Evolutionary conservation across 2,797 vertebrate species (phyloP).

Genomic region (Enteromius thamalakanensis): DNA sequence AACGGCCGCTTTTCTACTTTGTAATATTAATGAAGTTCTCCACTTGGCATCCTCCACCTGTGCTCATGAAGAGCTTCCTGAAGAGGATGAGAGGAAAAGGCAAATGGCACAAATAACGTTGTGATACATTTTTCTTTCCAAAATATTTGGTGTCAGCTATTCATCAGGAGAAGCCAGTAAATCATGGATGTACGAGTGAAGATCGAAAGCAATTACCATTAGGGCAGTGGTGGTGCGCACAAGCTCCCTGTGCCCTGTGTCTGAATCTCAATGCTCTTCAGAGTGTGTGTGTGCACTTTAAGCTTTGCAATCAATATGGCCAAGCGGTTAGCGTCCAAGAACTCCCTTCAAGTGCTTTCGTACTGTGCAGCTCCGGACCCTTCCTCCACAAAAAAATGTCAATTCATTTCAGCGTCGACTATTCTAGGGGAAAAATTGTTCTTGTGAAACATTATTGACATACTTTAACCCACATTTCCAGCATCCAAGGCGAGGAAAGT

Average conservation of each 20-base stretch:
- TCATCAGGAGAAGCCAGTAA: constrained; percentile 84
- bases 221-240: constrained; percentile 81
- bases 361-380: constrained; percentile 79
- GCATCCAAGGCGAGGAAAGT: constrained; percentile 79
- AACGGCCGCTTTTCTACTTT: constrained; percentile 62
- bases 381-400: constrained; percentile 84
- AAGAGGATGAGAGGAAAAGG: constrained; percentile 11
- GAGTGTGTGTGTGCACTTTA: constrained; percentile 91
- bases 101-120: constrained; percentile 57
- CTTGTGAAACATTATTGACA: constrained; percentile 96
- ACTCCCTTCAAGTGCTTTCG: constrained; percentile 84
- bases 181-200: constrained; percentile 82
- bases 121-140: constrained; percentile 80
- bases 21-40: constrained; percentile 64
- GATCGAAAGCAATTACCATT: constrained; percentile 99
- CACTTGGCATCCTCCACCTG: constrained; percentile 48
- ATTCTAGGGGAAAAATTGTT: constrained; percentile 90
- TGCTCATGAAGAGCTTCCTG: constrained; percentile 15
- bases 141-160: constrained; percentile 91
- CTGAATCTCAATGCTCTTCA: constrained; percentile 87
- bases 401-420: constrained; percentile 84
- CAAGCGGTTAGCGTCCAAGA: constrained; percentile 85
- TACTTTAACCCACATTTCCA: constrained; percentile 91
- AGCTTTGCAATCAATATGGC: constrained; percentile 88
- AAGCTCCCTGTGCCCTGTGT: constrained; percentile 81